Percentiles rank a stretch among this genome's conserved stretches.
Conservation (phyloP, 2,113 vertebrate species). For the Ranitomeya variabilis region DNA sequence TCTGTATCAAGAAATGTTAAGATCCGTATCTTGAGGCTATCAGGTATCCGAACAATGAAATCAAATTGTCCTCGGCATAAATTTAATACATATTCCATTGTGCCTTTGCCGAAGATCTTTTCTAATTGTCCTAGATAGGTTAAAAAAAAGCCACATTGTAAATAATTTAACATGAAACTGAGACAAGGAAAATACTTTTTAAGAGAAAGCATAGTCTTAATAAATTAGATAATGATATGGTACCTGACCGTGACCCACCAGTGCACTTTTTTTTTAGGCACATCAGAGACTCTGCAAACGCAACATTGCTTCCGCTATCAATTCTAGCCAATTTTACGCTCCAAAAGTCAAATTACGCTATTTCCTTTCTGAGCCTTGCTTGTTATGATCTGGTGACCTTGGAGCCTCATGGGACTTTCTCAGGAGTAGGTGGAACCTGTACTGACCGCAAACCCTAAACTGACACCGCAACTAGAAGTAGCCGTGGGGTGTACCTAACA, state of each 20-base stretch:
- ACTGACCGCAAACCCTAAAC: too few species aligned
- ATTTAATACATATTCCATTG: slow-evolving; percentile 56
- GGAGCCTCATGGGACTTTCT: too few species aligned
- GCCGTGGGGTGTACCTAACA: too few species aligned
- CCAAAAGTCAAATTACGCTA: too few species aligned
- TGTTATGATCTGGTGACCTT: too few species aligned
- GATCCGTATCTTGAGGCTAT: slow-evolving; percentile 52
- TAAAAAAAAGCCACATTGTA: slow-evolving; percentile 35
- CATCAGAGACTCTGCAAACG: too few species aligned
- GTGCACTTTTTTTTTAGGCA: neutral
- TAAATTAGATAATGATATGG: slow-evolving; percentile 12
- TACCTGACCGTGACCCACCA: neutral
- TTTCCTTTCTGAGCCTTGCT: too few species aligned
- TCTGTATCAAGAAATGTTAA: slow-evolving; percentile 60
- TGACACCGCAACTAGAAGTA: too few species aligned
- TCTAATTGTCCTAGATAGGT: slow-evolving; percentile 50
- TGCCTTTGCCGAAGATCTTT: slow-evolving; percentile 60
- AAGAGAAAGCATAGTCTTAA: neutral
- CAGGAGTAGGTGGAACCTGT: too few species aligned
- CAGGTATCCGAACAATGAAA: slow-evolving; percentile 60
- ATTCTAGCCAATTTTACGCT: too few species aligned
- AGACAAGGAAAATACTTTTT: neutral
- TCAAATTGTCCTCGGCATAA: slow-evolving; percentile 56
- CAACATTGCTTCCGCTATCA: too few species aligned
- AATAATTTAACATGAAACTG: slow-evolving; percentile 16